Evolutionary conservation across 2,113 vertebrate species (phyloP).

Genomic region (Genyomyrus donnyi): DNA sequence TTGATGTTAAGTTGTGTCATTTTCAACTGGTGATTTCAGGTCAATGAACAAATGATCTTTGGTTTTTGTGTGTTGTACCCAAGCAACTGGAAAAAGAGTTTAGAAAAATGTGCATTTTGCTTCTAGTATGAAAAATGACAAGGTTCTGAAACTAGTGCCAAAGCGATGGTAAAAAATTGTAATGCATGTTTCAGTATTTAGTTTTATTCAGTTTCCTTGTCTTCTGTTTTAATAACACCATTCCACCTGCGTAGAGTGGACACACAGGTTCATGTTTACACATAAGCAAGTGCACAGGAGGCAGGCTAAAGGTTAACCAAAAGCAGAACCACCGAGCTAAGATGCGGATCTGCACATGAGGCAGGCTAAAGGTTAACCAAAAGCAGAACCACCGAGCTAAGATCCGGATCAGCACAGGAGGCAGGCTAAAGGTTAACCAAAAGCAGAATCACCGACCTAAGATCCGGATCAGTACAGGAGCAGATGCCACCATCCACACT

Average conservation of each 20-base stretch:
- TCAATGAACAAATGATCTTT: no score
- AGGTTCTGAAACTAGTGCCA: background rate
- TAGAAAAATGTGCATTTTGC: background rate
- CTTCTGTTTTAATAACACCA: background rate
- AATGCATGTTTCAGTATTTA: background rate
- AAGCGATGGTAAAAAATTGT: background rate
- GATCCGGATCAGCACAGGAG: no score
- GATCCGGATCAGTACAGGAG: background rate
- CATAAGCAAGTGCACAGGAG: background rate
- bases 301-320: no score
- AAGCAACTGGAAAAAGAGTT: background rate
- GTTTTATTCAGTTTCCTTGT: background rate
- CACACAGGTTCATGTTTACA: background rate
- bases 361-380: no score
- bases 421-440: no score
- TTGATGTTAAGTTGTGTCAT: no score
- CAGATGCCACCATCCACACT: background rate
- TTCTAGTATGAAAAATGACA: background rate
- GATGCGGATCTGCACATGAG: no score
- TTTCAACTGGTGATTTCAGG: no score
- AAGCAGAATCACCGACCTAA: no score
- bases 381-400: no score
- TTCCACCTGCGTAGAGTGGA: background rate
- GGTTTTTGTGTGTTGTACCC: background rate
- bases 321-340: no score